A percentile compares a stretch with the other conserved stretches of the same genome.
Conservation (phyloP, 2,797 vertebrate species). For the Zalophus californianus region DNA sequence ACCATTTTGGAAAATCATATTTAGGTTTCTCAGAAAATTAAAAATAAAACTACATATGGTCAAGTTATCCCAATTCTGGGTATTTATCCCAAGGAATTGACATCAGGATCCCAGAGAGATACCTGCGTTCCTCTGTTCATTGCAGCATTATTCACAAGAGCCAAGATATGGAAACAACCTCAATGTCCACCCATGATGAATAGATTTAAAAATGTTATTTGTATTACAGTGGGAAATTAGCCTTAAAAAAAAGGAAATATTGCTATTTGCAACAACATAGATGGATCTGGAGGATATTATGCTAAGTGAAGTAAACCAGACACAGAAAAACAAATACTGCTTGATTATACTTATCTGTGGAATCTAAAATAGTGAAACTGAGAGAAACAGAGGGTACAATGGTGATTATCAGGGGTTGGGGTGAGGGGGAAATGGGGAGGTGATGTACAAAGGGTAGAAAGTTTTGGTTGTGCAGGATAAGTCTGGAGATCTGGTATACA, state of each 20-base stretch:
- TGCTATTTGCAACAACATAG: background rate
- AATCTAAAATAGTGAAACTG: background rate
- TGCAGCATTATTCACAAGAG: background rate
- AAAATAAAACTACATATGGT: background rate
- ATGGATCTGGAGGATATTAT: background rate
- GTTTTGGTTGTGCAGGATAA: background rate
- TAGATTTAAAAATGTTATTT: background rate
- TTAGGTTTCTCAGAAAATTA: background rate
- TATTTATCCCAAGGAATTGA: background rate
- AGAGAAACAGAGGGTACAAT: background rate
- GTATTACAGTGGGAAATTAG: background rate
- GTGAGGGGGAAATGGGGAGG: background rate
- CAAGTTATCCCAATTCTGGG: background rate
- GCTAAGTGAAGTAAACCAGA: background rate
- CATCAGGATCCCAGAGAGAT: background rate
- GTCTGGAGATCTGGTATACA: background rate
- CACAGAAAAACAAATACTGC: background rate
- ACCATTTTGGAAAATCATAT: background rate
- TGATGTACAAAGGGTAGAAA: background rate
- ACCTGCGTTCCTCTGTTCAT: background rate
- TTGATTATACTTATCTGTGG: background rate
- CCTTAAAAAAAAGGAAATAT: background rate
- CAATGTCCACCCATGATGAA: background rate
- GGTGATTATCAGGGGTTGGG: background rate
- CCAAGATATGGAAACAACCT: background rate